Conservation (phyloP, 1,140 invertebrate genomes). For the Drosophila kepulauana region DNA sequence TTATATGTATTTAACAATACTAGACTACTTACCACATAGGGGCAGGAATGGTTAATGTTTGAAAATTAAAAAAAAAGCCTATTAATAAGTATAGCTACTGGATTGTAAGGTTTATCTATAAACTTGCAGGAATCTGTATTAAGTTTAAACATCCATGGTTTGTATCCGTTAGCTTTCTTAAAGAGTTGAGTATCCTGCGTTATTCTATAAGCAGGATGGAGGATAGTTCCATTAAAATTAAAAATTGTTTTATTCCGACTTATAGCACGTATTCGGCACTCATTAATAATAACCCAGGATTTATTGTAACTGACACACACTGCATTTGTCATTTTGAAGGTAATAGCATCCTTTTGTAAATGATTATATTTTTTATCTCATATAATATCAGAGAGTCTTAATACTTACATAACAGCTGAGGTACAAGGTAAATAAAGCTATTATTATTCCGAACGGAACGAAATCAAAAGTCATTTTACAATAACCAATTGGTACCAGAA, state of each 20-base stretch:
- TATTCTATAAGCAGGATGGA: background rate
- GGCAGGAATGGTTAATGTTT: conserved; percentile 31
- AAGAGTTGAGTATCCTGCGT: background rate
- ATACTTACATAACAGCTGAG: background rate
- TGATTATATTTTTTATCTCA: background rate
- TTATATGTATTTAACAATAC: background rate
- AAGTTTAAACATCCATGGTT: conserved; percentile 9
- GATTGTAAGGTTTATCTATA: conserved; percentile 2
- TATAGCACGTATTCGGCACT: conserved; percentile 15
- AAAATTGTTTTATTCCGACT: conserved; percentile 17
- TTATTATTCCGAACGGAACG: too few relatives aligned
- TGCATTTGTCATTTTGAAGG: conserved; percentile 32
- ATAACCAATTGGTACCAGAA: too few relatives aligned
- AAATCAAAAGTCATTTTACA: too few relatives aligned
- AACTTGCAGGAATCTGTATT: conserved; percentile 16
- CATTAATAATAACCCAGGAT: background rate
- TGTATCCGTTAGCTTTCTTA: conserved; percentile 25
- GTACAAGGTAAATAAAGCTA: background rate
- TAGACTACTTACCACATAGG: conserved; percentile 23
- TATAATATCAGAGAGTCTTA: too few relatives aligned
- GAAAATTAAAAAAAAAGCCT: background rate
- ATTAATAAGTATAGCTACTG: background rate
- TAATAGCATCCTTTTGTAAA: conserved; percentile 7
- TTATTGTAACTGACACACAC: conserved; percentile 27
- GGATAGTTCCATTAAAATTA: conserved; percentile 4